Conservation (phyloP, 1,140 invertebrate genomes). For the Pollicipes pollicipes region DNA sequence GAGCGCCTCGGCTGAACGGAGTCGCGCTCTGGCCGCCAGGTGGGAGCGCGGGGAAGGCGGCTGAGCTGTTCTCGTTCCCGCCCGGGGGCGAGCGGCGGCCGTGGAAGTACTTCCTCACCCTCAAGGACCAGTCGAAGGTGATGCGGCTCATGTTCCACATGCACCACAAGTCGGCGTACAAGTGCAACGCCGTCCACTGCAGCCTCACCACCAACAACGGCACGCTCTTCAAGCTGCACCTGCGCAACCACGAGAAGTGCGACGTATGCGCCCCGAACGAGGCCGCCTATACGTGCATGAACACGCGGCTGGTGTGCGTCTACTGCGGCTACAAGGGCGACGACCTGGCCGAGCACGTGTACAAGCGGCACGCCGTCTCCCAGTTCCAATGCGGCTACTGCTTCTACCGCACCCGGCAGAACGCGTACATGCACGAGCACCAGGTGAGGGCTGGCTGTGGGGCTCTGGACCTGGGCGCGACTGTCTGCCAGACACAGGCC, state of each 20-base stretch:
- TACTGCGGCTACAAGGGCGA: conserved; percentile 4
- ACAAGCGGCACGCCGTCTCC: conserved; percentile 32
- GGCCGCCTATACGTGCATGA: neutral
- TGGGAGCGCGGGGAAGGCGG: neutral
- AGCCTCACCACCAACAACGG: conserved; percentile 5
- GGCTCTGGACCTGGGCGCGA: no score
- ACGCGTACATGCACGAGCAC: conserved; percentile 1
- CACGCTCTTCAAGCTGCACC: neutral
- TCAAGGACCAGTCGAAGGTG: neutral
- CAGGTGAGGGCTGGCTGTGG: neutral
- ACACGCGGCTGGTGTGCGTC: neutral
- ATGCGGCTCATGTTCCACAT: neutral
- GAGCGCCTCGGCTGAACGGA: no score
- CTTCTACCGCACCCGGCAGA: conserved; percentile 30
- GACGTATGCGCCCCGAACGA: neutral
- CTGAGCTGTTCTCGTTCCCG: neutral
- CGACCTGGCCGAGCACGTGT: conserved; percentile 25
- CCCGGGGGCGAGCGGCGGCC: neutral
- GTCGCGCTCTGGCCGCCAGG: no score
- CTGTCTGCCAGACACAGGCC: no score
- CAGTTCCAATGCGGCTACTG: conserved; percentile 38
- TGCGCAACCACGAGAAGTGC: conserved; percentile 3
- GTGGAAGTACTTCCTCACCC: neutral
- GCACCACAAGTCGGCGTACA: neutral
- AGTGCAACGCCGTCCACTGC: conserved; percentile 2